Percentiles rank a stretch among this genome's conserved stretches.
phyloP scores from a whole-genome alignment of 92 coral and sea anemone genomes.

The Epizoanthus rinbou region DNA sequence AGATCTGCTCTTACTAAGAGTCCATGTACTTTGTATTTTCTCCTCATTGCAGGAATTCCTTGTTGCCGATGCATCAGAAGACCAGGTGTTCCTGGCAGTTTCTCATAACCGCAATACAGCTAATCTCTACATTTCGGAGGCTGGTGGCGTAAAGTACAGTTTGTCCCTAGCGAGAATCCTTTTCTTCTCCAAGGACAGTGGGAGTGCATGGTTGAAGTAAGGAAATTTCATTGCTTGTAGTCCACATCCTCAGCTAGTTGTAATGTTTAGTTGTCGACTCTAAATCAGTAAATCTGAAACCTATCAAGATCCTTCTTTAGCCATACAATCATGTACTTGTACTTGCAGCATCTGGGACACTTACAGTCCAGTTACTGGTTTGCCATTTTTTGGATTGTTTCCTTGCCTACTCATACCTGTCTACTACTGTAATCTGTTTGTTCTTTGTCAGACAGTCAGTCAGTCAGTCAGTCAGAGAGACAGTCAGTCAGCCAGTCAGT shows the following conservation, averaged over 20 bases:
- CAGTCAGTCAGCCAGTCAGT: too few species aligned
- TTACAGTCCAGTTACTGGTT: too few species aligned
- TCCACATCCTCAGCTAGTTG: background rate
- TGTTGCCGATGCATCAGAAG: slow-evolving; percentile 91
- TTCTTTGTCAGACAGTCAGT: too few species aligned
- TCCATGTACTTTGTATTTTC: background rate
- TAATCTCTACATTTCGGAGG: slow-evolving; percentile 91
- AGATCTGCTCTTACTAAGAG: background rate
- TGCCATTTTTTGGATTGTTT: too few species aligned
- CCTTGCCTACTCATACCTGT: too few species aligned
- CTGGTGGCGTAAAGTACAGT: slow-evolving; percentile 79
- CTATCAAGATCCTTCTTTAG: too few species aligned
- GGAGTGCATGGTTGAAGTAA: slow-evolving; percentile 88
- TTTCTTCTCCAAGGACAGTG: slow-evolving; percentile 69
- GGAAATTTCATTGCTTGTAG: background rate
- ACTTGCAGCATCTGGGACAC: too few species aligned
- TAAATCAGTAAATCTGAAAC: background rate
- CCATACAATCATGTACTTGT: too few species aligned
- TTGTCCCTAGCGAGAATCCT: slow-evolving; percentile 85
- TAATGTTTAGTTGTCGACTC: too few species aligned
- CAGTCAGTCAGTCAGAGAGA: too few species aligned
- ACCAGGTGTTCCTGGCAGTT: slow-evolving; percentile 89
- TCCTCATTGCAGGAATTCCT: slow-evolving; percentile 70
- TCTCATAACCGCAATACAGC: slow-evolving; percentile 81
- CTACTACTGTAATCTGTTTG: too few species aligned